Conservation (phyloP, 2,888 invertebrate species). For the Drosophila rellima region DNA sequence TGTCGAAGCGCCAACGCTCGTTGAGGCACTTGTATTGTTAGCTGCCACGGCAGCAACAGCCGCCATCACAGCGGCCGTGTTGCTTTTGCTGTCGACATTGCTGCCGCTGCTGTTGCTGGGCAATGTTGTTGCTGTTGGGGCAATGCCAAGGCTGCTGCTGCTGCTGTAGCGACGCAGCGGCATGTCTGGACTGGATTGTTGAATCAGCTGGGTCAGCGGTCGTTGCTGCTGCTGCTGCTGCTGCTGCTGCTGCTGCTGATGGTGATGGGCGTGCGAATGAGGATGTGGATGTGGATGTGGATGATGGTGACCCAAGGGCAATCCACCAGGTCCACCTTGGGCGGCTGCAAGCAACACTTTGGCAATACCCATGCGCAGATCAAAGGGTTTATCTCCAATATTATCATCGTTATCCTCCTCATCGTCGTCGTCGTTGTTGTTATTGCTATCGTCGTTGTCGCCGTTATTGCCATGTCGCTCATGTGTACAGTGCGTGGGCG, state of each 20-base stretch:
- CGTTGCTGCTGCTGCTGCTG: slow-evolving; percentile 79
- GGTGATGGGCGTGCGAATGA: slow-evolving; percentile 20
- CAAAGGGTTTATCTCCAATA: slow-evolving; percentile 81
- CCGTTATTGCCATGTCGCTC: slow-evolving; percentile 59
- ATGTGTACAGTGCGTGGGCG: slow-evolving; percentile 51
- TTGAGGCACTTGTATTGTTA: slow-evolving; percentile 66
- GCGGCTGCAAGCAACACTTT: slow-evolving; percentile 74
- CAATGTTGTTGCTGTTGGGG: slow-evolving; percentile 31
- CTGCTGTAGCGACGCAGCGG: slow-evolving; percentile 79
- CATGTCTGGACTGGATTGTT: slow-evolving; percentile 57
- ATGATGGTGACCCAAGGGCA: slow-evolving; percentile 47
- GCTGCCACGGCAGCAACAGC: slow-evolving; percentile 65
- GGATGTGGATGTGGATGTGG: slow-evolving; percentile 18
- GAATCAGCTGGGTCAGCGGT: slow-evolving; percentile 84
- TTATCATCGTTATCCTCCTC: slow-evolving; percentile 58
- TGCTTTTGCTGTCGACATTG: slow-evolving; percentile 54
- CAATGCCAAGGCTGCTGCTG: slow-evolving; percentile 59
- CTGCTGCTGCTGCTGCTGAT: slow-evolving; percentile 27
- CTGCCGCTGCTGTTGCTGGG: slow-evolving; percentile 51
- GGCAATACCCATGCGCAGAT: slow-evolving; percentile 83
- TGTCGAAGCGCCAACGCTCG: slow-evolving; percentile 64
- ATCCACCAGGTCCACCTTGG: slow-evolving; percentile 34
- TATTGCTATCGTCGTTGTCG: slow-evolving; percentile 53
- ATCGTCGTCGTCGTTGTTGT: slow-evolving; percentile 58
- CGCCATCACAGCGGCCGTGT: slow-evolving; percentile 55